phyloP scores from a whole-genome alignment of 2,888 invertebrate species.

The Danaus chrysippus region DNA sequence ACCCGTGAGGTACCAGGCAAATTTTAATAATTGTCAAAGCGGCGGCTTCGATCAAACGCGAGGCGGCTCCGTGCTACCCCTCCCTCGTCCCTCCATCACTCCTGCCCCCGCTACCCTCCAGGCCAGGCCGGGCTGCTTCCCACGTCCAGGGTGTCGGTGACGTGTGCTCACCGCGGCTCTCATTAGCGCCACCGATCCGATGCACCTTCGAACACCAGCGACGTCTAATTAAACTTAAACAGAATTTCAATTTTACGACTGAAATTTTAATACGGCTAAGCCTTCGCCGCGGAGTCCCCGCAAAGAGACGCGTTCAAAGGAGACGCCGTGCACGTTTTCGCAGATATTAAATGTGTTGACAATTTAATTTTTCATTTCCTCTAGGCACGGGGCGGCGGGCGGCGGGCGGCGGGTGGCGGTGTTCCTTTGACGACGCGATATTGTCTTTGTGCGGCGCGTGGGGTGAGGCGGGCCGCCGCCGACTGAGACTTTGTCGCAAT shows the following conservation, averaged over 20 bases:
- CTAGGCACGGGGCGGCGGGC: constrained; percentile 54
- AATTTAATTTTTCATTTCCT: constrained; percentile 80
- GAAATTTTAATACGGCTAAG: constrained; percentile 75
- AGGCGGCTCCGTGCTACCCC: constrained; percentile 40
- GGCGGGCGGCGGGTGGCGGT: constrained; percentile 51
- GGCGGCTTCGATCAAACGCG: constrained; percentile 78
- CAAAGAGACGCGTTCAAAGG: constrained; percentile 74
- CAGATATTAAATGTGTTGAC: constrained; percentile 80
- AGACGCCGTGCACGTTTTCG: constrained; percentile 77
- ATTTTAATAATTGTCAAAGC: constrained; percentile 81
- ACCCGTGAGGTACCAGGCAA: constrained; percentile 78
- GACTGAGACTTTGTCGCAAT: constrained; percentile 79
- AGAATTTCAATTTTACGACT: constrained; percentile 75
- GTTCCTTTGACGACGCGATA: constrained; percentile 79
- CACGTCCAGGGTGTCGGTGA: constrained; percentile 43
- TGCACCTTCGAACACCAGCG: constrained; percentile 72
- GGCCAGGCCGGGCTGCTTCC: constrained; percentile 9
- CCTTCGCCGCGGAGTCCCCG: constrained; percentile 64
- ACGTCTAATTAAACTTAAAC: constrained; percentile 75
- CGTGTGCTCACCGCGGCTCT: constrained; percentile 74
- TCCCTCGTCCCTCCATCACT: constrained; percentile 26
- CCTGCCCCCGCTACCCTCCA: constrained; percentile 24
- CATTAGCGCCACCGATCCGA: constrained; percentile 76
- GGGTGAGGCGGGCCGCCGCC: constrained; percentile 70
- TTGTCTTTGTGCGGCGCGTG: constrained; percentile 78